Conservation (phyloP, 2,113 vertebrate genomes). For the Cisticola juncidis region DNA sequence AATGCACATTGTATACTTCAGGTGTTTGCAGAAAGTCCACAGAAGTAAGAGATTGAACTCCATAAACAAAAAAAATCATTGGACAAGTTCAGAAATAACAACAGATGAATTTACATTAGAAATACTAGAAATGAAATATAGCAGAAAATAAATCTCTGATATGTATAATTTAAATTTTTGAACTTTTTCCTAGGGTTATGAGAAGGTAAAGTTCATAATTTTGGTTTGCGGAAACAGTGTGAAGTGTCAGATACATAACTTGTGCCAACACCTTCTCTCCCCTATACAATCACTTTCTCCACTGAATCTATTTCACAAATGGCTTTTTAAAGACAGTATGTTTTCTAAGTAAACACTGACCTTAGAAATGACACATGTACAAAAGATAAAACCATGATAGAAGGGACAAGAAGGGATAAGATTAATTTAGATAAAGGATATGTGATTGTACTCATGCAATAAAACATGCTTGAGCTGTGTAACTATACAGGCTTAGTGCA, state of each 20-base stretch:
- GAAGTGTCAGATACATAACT: neutral
- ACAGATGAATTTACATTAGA: neutral
- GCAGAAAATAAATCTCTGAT: neutral
- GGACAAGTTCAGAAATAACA: neutral
- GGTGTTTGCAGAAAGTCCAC: neutral
- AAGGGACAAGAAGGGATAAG: accelerated
- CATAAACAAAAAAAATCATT: neutral
- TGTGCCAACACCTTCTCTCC: neutral
- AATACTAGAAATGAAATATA: neutral
- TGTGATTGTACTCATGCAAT: neutral
- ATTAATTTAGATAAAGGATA: neutral
- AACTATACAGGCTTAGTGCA: neutral
- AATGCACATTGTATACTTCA: neutral
- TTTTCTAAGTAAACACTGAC: neutral
- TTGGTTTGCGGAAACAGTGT: neutral
- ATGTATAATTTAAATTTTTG: neutral
- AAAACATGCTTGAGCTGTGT: neutral
- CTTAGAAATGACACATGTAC: neutral
- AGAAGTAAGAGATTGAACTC: neutral
- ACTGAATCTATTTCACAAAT: neutral
- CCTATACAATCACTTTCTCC: neutral
- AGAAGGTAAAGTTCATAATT: neutral
- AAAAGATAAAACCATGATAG: neutral
- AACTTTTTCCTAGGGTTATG: accelerated
- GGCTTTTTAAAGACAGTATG: neutral